Conservation (phyloP, 2,113 vertebrate species). For the Planiliza haematocheilus region DNA sequence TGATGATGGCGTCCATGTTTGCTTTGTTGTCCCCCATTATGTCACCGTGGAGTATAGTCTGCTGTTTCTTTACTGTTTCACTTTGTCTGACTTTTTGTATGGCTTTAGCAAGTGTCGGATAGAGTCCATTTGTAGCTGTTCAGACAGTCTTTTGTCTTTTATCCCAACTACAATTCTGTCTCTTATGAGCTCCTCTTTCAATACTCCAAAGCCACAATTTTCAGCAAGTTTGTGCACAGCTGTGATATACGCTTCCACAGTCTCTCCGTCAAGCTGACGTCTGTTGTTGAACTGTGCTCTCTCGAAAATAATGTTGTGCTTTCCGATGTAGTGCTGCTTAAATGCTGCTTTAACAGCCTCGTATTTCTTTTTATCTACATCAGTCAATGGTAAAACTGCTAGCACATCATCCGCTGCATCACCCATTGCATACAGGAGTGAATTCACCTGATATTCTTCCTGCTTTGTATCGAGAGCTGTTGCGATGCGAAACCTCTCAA, state of each 20-base stretch:
- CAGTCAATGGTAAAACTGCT: slow-evolving; percentile 22
- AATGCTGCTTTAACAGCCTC: slow-evolving; percentile 18
- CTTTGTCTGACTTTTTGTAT: slow-evolving; percentile 7
- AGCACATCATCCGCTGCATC: slow-evolving; percentile 31
- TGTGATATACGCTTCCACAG: slow-evolving; percentile 31
- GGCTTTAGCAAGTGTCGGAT: background rate
- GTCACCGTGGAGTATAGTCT: background rate
- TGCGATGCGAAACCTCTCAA: background rate
- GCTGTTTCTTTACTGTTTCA: background rate
- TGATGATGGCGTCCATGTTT: background rate
- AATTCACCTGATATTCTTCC: slow-evolving; percentile 37
- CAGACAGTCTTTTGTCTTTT: slow-evolving; percentile 5
- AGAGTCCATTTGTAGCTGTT: slow-evolving; percentile 8
- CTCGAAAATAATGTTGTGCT: slow-evolving; percentile 36
- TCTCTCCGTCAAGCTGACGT: slow-evolving; percentile 24
- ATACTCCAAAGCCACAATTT: slow-evolving; percentile 24
- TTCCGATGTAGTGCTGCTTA: slow-evolving; percentile 14
- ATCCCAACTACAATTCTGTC: background rate
- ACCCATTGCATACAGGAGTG: slow-evolving; percentile 33
- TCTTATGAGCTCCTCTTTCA: slow-evolving; percentile 12
- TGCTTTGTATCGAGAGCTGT: background rate
- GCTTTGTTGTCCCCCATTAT: background rate
- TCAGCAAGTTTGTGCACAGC: slow-evolving; percentile 33
- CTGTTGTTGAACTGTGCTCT: slow-evolving; percentile 37
- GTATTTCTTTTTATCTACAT: slow-evolving; percentile 48